Conservation (phyloP, 2,113 vertebrate species). For the Proterorhinus semilunaris region DNA sequence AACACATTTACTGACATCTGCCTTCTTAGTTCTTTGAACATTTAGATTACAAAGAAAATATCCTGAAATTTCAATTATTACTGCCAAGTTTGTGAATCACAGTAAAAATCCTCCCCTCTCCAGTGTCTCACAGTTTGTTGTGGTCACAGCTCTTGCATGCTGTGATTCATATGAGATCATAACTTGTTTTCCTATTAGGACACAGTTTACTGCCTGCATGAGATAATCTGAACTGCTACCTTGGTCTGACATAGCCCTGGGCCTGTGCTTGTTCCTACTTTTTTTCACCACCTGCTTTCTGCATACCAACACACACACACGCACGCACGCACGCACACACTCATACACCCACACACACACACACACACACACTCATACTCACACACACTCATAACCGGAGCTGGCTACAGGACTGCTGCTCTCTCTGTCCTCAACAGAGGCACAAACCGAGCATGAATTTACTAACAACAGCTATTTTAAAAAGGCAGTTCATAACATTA, state of each 20-base stretch:
- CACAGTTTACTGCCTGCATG: slow-evolving; percentile 38
- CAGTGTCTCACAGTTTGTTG: neutral
- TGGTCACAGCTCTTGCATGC: neutral
- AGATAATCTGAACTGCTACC: slow-evolving; percentile 61
- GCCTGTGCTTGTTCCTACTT: slow-evolving; percentile 58
- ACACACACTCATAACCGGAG: slow-evolving; percentile 39
- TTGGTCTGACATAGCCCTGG: slow-evolving; percentile 58
- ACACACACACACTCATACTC: no score
- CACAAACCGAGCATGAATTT: slow-evolving; percentile 26
- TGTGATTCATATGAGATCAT: slow-evolving; percentile 48
- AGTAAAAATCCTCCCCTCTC: neutral
- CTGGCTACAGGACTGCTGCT: slow-evolving; percentile 35
- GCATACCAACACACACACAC: slow-evolving; percentile 25
- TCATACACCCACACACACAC: no score
- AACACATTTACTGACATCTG: neutral
- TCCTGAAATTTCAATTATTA: neutral
- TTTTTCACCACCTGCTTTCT: slow-evolving; percentile 63
- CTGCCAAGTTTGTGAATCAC: slow-evolving; percentile 9
- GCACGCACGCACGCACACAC: slow-evolving; percentile 1
- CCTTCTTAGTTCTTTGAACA: neutral
- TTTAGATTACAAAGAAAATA: neutral
- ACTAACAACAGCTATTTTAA: neutral
- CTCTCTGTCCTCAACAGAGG: slow-evolving; percentile 48
- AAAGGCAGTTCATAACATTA: neutral
- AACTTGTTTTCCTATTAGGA: slow-evolving; percentile 23